phyloP scores from a whole-genome alignment of 2,113 vertebrate genomes.

The Ophiodon elongatus region DNA sequence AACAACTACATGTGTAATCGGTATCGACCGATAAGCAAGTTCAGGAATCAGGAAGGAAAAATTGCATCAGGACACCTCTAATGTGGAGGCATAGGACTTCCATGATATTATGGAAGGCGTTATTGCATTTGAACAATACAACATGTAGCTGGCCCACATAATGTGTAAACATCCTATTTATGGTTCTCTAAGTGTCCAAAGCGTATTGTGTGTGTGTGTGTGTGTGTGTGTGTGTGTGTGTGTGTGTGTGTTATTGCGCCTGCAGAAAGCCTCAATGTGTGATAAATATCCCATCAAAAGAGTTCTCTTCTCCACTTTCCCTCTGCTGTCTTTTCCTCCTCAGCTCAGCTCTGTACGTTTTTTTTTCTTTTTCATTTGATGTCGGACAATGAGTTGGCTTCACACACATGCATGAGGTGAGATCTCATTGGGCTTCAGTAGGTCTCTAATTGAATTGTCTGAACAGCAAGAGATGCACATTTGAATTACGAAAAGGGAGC shows the following conservation, averaged over 20 bases:
- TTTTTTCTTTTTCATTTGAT: conserved; percentile 24
- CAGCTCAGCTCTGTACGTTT: neutral
- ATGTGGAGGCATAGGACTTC: neutral
- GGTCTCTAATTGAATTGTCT: conserved; percentile 77
- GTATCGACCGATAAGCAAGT: neutral
- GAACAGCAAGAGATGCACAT: conserved; percentile 49
- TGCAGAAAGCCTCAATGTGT: neutral
- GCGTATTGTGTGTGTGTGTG: no score
- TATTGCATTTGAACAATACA: conserved; percentile 29
- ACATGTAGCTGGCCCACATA: conserved; percentile 18
- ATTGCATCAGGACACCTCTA: neutral
- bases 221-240: no score
- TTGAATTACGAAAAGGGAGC: conserved; percentile 32
- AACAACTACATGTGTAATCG: no score
- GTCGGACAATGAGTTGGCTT: conserved; percentile 39
- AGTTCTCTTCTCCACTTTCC: conserved; percentile 5
- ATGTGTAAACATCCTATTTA: conserved; percentile 52
- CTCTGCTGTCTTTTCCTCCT: neutral
- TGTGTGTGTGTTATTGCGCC: neutral
- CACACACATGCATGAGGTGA: conserved; percentile 56
- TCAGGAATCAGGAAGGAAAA: neutral
- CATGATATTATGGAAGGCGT: conserved; percentile 29
- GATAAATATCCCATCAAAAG: conserved; percentile 46
- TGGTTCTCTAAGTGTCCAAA: conserved; percentile 37
- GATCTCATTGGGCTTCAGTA: conserved; percentile 63